Evolutionary conservation across 2,113 vertebrate species (phyloP).

Genomic region (Scalopus aquaticus): DNA sequence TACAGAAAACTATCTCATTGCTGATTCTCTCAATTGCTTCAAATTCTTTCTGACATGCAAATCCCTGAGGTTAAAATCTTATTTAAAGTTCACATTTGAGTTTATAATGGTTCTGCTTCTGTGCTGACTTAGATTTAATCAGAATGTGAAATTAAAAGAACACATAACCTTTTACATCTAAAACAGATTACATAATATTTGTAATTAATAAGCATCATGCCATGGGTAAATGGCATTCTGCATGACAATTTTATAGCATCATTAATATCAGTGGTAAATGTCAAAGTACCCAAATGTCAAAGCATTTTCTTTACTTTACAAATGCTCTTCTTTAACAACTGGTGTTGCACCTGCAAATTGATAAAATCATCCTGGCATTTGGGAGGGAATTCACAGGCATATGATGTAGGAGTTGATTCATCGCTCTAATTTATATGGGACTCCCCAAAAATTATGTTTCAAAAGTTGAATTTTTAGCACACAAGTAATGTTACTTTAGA

Average conservation of each 20-base stretch:
- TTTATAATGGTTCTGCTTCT: constrained; percentile 75
- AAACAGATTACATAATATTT: constrained; percentile 79
- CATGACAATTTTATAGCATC: constrained; percentile 71
- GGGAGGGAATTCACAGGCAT: neutral
- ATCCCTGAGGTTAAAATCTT: constrained; percentile 63
- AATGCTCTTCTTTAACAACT: constrained; percentile 46
- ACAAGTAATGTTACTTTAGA: neutral
- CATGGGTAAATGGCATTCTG: constrained; percentile 70
- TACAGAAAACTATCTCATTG: constrained; percentile 1
- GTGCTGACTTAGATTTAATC: constrained; percentile 73
- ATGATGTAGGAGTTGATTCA: neutral
- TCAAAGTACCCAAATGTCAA: constrained; percentile 82
- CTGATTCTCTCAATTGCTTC: neutral
- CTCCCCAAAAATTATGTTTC: neutral
- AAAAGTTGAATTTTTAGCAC: neutral
- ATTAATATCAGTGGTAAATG: constrained; percentile 81
- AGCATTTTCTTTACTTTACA: constrained; percentile 75
- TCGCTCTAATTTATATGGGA: neutral
- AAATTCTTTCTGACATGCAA: constrained; percentile 35
- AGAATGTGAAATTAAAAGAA: constrained; percentile 70
- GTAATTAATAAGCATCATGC: constrained; percentile 80
- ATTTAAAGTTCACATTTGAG: constrained; percentile 80
- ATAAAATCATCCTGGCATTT: constrained; percentile 15
- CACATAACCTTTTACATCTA: constrained; percentile 80
- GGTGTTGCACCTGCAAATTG: constrained; percentile 23